Percentiles rank a stretch among this genome's conserved stretches.
Evolutionary conservation across 2,797 vertebrate species (phyloP).

Genomic region (Rhabdomys pumilio): DNA sequence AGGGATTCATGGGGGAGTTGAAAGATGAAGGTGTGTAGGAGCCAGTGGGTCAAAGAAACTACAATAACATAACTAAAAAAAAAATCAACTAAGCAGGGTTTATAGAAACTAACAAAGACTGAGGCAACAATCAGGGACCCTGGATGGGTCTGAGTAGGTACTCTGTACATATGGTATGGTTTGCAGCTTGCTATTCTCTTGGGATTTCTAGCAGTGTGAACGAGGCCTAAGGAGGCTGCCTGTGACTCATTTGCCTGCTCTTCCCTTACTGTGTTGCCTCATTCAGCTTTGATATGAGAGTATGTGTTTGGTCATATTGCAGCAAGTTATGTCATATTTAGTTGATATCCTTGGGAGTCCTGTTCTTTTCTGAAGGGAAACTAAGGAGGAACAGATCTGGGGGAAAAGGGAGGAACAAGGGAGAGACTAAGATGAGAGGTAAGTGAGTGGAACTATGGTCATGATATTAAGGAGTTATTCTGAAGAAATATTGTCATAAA

Average conservation of each 20-base stretch:
- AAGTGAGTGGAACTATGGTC: background rate
- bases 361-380: background rate
- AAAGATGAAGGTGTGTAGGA: background rate
- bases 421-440: background rate
- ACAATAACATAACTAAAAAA: background rate
- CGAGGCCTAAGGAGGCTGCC: background rate
- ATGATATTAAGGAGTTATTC: background rate
- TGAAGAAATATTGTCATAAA: slow-evolving; percentile 13
- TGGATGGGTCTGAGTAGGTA: background rate
- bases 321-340: background rate
- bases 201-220: background rate
- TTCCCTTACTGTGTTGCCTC: background rate
- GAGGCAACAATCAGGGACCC: no score
- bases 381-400: background rate
- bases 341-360: background rate
- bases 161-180: background rate
- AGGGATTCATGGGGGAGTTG: background rate
- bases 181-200: background rate
- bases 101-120: no score
- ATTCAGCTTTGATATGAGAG: background rate
- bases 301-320: background rate
- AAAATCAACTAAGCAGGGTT: no score
- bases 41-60: background rate
- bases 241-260: background rate
- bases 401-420: background rate